Evolutionary conservation across 1,140 invertebrate genomes (phyloP).

Genomic region (Polypedilum vanderplanki): DNA sequence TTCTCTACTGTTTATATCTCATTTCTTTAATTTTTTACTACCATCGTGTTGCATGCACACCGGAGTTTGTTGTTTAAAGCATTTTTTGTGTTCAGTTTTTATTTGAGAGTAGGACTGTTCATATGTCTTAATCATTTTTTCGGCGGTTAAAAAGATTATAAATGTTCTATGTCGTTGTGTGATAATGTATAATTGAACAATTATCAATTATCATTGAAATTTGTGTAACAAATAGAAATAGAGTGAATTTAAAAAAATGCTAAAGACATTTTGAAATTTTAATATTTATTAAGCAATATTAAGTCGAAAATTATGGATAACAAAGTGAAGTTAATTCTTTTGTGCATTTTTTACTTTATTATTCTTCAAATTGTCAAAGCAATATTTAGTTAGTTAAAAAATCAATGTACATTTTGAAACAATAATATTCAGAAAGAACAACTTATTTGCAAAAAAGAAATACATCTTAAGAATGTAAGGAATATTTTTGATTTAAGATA

Average conservation of each 20-base stretch:
- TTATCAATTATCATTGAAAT: neutral
- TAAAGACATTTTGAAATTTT: too few relatives aligned
- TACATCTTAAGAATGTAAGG: neutral
- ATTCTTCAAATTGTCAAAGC: slow-evolving; percentile 16
- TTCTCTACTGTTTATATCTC: neutral
- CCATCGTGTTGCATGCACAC: neutral
- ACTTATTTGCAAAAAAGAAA: too few relatives aligned
- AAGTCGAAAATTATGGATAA: slow-evolving; percentile 42
- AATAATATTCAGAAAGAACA: too few relatives aligned
- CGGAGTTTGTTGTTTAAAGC: neutral
- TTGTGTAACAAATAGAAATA: neutral
- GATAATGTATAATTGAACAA: neutral
- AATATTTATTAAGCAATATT: slow-evolving; percentile 39
- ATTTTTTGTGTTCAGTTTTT: neutral
- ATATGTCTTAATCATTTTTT: neutral
- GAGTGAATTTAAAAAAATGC: too few relatives aligned
- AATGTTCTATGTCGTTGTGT: neutral
- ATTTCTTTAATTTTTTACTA: neutral
- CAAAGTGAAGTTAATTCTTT: slow-evolving; percentile 1
- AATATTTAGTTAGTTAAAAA: neutral
- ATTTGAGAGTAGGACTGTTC: neutral
- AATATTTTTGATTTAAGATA: too few relatives aligned
- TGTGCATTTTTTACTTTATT: slow-evolving; percentile 26
- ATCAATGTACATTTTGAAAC: too few relatives aligned
- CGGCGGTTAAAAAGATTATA: neutral